Evolutionary conservation across 2,797 vertebrate species (phyloP).

Genomic region (Chloroceryle inda): DNA sequence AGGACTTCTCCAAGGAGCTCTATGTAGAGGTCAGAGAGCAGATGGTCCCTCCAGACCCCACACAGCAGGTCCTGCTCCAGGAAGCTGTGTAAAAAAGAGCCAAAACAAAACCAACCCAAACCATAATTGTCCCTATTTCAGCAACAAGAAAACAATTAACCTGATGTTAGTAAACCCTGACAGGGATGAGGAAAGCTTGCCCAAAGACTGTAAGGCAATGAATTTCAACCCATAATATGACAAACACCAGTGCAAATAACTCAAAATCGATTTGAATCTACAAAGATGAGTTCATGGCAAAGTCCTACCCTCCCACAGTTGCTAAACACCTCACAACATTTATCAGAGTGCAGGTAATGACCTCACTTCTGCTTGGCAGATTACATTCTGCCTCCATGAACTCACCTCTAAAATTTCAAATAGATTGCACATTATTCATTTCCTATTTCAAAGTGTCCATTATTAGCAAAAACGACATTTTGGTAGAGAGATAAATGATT

Average conservation of each 20-base stretch:
- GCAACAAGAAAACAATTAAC: not conserved
- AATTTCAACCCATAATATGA: not conserved
- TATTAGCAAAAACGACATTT: constrained; percentile 27
- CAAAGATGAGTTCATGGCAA: not conserved
- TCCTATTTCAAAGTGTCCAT: not conserved
- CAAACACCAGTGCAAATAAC: not conserved
- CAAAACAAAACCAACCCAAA: not conserved
- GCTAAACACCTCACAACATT: not conserved
- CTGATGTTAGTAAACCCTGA: not conserved
- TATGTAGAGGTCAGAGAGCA: not conserved
- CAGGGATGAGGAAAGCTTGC: not conserved
- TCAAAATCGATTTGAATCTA: not conserved
- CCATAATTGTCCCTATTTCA: not conserved
- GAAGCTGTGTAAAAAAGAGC: not conserved
- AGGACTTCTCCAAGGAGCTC: not conserved
- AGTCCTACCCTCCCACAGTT: accelerated
- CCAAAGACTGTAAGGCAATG: not conserved
- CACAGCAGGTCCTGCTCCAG: not conserved
- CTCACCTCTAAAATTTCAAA: constrained; percentile 15
- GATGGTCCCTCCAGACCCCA: not conserved
- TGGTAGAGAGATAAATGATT: not conserved
- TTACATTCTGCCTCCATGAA: not conserved
- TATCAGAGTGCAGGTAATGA: not conserved
- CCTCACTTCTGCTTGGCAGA: not conserved
- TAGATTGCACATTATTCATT: not conserved